Evolutionary conservation across 2,113 vertebrate species (phyloP), one percentile per base, ranked within the genome.

Genomic region (Nematolebias whitei): DNA sequence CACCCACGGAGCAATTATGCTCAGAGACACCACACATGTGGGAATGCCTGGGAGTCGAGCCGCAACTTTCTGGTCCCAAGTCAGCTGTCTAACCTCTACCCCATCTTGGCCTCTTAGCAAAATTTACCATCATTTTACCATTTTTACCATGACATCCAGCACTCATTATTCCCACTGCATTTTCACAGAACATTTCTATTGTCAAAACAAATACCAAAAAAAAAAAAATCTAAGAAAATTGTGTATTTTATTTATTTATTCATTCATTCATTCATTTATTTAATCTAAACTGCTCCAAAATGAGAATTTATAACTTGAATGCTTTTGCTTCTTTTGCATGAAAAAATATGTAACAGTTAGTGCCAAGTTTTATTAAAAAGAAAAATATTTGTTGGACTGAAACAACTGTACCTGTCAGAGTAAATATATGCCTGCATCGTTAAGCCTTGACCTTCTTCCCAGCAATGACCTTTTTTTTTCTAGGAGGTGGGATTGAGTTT

Each of bases 401-500:
- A 74, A 47, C 13, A 66, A 41, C n/a, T 29, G 26, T 22, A 14
- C 11, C 11, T 65, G 49, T 11, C 5, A 48, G 5, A 65, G 14
- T 45, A 15, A 49, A 44, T 29, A 38, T 4, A 76, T 56, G 32
- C 13, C 2, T 26, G 15, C 13, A 22, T 44, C 12, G 26, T 50
- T 63, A 58, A 67, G 5, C 2, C 2, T 57, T 11, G 38, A 18
- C 29, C 23, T 55, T 50, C 18, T 55, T 40, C 23, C 3, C 0
- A 39, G 7, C 23, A n/a, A 57, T 47, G 49, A 74, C 22, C 41
- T 12, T 38, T 12, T 3, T 18, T 40, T 52, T 63, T 51, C 12
- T 45, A 24, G 2, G 35, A 48, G 16, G 20, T 82, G 52, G 60
- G 18, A 16, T 59, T 44, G 41, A 56, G 61, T 43, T 53, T 29